Evolutionary conservation across 2,113 vertebrate species (phyloP), one percentile per base, ranked within the genome.

Genomic region (Leuciscus idus): DNA sequence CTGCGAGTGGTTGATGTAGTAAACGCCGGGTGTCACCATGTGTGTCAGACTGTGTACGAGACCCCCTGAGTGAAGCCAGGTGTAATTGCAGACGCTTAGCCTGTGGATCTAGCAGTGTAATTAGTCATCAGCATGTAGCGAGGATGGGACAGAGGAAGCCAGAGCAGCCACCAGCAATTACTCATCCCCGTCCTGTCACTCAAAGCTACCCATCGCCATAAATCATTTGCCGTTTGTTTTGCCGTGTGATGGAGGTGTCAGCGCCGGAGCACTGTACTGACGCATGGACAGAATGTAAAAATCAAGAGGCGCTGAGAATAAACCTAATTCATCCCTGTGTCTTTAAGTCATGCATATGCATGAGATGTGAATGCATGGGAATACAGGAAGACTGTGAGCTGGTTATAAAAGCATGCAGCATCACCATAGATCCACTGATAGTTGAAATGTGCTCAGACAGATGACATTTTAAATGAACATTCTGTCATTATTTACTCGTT

Each of bases 111-210:
- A 73, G 39, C 83, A 85, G 77, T 43, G 87, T 89, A 90, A 88
- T 87, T 85, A 87, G 85, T 74, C 87, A 80, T 83, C 86, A 83
- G 62, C 39, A 39, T 79, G 83, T 82, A 52, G 55, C 39, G 64
- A 30, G 62, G 30, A 74, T 48, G 30, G 61, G 88, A 74, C 86
- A 70, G 85, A 85, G 73, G 83, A 89, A 85, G 85, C 52, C 0
- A 72, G 76, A 87, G 85, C 85, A 55, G 66, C 84, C 87, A 77
- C 76, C 61, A 83, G 88, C 73, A 87, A 87, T 87, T 87, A 89
- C 83, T 89, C 73, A 87, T 87, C 83, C 36, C 46, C 17, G 55
- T 83, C 52, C 78, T 87, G 86, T 87, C 86, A 84, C 83, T 87
- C 88, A 85, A 57, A 62, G 28, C 52, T 74, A 61, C 88, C 74